These are phyloP conservation scores for Bembecia ichneumoniformis DNA, from an alignment of 2,888 invertebrate genomes.

Conservation along the genomic window DNA sequence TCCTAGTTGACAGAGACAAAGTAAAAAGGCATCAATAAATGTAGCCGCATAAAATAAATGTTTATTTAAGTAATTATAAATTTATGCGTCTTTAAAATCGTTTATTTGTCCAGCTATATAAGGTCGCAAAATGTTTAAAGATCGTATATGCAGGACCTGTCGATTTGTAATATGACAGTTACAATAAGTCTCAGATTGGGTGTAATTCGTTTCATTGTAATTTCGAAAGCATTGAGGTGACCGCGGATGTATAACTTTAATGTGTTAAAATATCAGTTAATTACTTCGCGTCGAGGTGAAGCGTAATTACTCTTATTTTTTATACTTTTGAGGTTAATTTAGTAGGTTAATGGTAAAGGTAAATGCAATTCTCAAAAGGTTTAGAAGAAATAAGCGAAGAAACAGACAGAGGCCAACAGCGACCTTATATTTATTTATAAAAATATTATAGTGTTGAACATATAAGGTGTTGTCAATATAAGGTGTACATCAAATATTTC, in stretches of 20 bases:
- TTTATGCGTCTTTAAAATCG: too few species aligned
- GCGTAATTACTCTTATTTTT: neutral
- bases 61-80: too few species aligned
- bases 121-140: too few species aligned
- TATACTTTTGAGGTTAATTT: neutral
- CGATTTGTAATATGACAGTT: slow-evolving; percentile 1
- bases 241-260: slow-evolving; percentile 9
- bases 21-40: too few species aligned
- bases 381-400: too few species aligned
- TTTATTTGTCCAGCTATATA: too few species aligned
- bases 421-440: neutral
- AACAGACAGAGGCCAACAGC: too few species aligned
- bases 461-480: too few species aligned
- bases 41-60: too few species aligned
- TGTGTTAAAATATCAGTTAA: slow-evolving; percentile 6
- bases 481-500: too few species aligned
- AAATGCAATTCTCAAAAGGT: slow-evolving; percentile 22
- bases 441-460: too few species aligned
- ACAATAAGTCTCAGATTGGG: slow-evolving; percentile 3
- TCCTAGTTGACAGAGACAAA: too few species aligned
- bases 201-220: slow-evolving; percentile 6
- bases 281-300: slow-evolving; percentile 5
- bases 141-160: slow-evolving; percentile 1
- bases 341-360: neutral
- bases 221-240: slow-evolving; percentile 6